Base-by-base conservation (phyloP, 2,888 invertebrate species). In the Harpalus rufipes region DNA sequence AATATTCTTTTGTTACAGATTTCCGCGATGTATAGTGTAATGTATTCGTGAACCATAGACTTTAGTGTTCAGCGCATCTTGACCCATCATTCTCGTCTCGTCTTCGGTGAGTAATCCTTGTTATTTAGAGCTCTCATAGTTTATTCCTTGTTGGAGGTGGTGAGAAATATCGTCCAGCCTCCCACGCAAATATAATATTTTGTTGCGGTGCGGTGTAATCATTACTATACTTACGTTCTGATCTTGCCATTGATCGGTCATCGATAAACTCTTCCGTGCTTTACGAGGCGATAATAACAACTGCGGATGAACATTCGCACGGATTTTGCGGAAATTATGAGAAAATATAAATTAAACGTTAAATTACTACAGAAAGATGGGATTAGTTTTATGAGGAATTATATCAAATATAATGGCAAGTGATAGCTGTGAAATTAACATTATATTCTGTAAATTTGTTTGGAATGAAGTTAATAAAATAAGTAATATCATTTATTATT, bases 141-240 rank as follows among this genome's bases (percentile, higher is more conserved):
- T 51, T 41, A 39, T 79, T 39, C 68, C 32, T 1, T 12, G 63
- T 21, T 63, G 39, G 21, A 68, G 68, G 68, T 68, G 39, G 25
- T 68, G 68, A 68, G 39, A 68, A 63, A 68, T 68, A 32, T 39
- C n/a, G 68, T n/a, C 14, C 68, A 68, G 68, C 32, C 68, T 68
- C 68, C 68, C 68, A 68, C 68, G 68, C 68, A 68, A 68, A 68
- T 68, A 32, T 68, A 32, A 68, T 68, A 68, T 68, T 68, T 68
- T 21, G 18, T 25, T 12, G 6, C 32, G n/a, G 59, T 79, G 44
- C 32, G n/a, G 59, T 79, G 44, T 51, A 12, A 51, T 51, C 44
- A 79, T 79, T 79, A 79, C 79, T 58, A 79, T 79, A 78, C 78
- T 78, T 78, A 79, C 41, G 32, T 63, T 63, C 63, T 10, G 63